A percentile compares a stretch with the other conserved stretches of the same genome.
Conservation (phyloP, 1,140 invertebrate genomes). For the Macrocentrus cingulum region DNA sequence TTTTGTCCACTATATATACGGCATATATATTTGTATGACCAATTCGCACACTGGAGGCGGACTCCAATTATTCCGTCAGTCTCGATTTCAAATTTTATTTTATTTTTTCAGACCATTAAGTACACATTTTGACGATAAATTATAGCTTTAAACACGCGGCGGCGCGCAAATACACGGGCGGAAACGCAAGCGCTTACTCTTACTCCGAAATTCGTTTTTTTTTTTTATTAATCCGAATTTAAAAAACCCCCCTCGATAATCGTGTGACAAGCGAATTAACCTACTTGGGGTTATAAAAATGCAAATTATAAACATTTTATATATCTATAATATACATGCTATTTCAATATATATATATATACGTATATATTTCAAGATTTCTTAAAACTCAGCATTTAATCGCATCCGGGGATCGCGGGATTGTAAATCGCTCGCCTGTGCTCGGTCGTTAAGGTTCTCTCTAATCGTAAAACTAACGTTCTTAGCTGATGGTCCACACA, state of each 20-base stretch:
- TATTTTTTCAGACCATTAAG: slow-evolving; percentile 6
- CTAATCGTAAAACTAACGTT: slow-evolving; percentile 40
- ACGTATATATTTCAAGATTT: slow-evolving; percentile 7
- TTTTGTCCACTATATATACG: slow-evolving; percentile 26
- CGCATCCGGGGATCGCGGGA: slow-evolving; percentile 32
- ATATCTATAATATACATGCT: too few species aligned
- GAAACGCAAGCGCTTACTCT: neutral
- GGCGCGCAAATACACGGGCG: too few species aligned
- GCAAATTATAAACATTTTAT: neutral
- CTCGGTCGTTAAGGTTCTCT: slow-evolving; percentile 35
- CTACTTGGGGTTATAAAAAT: slow-evolving; percentile 18
- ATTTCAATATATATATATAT: neutral
- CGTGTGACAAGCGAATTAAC: slow-evolving; percentile 4
- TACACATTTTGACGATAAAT: slow-evolving; percentile 5
- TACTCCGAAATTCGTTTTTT: slow-evolving; percentile 17
- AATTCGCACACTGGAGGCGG: neutral
- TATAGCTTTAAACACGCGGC: slow-evolving; percentile 16
- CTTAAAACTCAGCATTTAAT: slow-evolving; percentile 30
- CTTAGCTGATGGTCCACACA: slow-evolving; percentile 6
- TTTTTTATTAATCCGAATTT: slow-evolving; percentile 18
- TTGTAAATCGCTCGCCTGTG: slow-evolving; percentile 35
- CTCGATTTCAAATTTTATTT: slow-evolving; percentile 11
- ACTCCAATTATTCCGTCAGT: slow-evolving; percentile 12
- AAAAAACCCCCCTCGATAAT: neutral
- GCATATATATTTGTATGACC: neutral